phyloP scores from a whole-genome alignment of 2,888 invertebrate species.

The Steromphala cineraria region DNA sequence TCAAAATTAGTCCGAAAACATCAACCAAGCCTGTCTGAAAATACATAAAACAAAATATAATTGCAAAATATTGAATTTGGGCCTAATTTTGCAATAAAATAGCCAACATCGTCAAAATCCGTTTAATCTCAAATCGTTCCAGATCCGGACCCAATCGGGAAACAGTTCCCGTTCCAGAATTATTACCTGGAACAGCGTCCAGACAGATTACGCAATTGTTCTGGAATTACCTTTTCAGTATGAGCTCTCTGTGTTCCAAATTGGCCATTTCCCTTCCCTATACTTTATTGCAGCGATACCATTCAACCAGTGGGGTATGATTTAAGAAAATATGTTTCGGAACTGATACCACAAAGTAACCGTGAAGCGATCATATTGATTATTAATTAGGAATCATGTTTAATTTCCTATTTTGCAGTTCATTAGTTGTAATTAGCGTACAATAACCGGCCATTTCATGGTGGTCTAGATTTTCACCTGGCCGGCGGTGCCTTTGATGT shows the following conservation, averaged over 20 bases:
- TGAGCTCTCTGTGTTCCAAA: background rate
- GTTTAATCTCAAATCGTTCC: background rate
- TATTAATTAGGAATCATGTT: constrained; percentile 21
- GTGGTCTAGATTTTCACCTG: background rate
- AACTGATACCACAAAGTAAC: background rate
- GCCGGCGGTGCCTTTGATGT: constrained; percentile 8
- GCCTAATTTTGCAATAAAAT: background rate
- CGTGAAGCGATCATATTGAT: constrained; percentile 5
- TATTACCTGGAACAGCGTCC: too few relatives aligned
- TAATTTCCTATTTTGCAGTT: constrained; percentile 30
- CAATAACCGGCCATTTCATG: constrained; percentile 18
- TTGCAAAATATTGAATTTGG: background rate
- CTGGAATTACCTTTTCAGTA: too few relatives aligned
- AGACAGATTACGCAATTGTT: background rate
- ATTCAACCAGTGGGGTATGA: background rate
- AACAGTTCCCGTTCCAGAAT: too few relatives aligned
- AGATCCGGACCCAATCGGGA: background rate
- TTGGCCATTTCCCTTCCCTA: constrained; percentile 14
- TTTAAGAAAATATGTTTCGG: background rate
- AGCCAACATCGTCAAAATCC: constrained; percentile 5
- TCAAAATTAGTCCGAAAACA: too few relatives aligned
- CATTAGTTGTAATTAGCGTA: constrained; percentile 24
- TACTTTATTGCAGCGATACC: background rate
- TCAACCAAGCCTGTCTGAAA: background rate
- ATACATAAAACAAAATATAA: background rate